Conservation (phyloP, 2,113 vertebrate species). For the Sinocyclocheilus grahami region DNA sequence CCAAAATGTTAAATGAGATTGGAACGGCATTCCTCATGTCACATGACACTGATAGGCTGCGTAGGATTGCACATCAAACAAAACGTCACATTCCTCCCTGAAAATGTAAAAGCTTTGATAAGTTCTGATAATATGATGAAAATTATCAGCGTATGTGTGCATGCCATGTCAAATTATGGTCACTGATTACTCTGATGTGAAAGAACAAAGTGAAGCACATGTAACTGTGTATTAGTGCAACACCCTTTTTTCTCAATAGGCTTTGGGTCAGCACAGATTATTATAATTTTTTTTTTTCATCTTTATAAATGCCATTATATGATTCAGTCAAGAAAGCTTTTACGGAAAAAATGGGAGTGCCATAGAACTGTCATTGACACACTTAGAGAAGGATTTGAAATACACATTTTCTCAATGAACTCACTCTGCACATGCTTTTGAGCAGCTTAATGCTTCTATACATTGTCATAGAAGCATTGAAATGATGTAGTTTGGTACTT, state of each 20-base stretch:
- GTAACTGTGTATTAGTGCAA: background rate
- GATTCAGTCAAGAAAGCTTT: background rate
- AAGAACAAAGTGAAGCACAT: conserved; percentile 10
- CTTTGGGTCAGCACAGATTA: background rate
- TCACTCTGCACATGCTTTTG: background rate
- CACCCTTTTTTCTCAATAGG: background rate
- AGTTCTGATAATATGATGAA: background rate
- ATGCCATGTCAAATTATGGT: no score
- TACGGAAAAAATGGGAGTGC: background rate
- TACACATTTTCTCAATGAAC: background rate
- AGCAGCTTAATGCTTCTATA: background rate
- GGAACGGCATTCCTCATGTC: conserved; percentile 3
- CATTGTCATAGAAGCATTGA: background rate
- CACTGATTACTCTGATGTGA: no score
- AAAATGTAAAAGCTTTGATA: background rate
- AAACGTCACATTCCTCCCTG: background rate
- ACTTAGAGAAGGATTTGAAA: background rate
- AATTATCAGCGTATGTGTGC: background rate
- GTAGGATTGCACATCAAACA: conserved; percentile 12
- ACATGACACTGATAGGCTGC: background rate
- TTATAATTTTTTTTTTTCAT: background rate
- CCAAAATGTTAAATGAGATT: background rate
- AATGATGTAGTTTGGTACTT: background rate
- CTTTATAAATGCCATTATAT: conserved; percentile 3
- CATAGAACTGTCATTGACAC: background rate